These are phyloP conservation scores for Lamprologus speciosus DNA, from an alignment of 2,113 vertebrate species.

Conservation along the genomic window DNA sequence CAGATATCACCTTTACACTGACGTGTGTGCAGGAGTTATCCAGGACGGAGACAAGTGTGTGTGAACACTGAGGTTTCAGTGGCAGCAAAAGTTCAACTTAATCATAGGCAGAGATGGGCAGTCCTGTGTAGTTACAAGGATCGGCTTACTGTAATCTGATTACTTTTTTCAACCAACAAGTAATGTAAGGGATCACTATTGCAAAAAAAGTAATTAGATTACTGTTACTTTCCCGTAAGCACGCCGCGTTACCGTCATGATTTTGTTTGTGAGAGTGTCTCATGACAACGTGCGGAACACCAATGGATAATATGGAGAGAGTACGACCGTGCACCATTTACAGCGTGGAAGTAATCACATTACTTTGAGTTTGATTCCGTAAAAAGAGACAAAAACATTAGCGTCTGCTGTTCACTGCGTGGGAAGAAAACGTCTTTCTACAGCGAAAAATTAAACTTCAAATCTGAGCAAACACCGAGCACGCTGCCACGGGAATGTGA, in stretches of 20 bases:
- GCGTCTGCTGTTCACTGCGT: rapidly evolving
- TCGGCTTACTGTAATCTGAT: background rate
- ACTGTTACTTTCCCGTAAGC: background rate
- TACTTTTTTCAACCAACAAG: rapidly evolving
- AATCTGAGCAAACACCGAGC: background rate
- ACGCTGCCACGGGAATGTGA: background rate
- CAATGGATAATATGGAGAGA: background rate
- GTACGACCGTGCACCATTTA: rapidly evolving
- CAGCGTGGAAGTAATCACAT: rapidly evolving
- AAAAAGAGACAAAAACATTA: background rate
- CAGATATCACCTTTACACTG: background rate
- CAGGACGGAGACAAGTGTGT: background rate
- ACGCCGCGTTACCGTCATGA: background rate
- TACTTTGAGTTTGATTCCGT: background rate
- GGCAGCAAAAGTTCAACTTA: background rate
- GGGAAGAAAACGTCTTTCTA: rapidly evolving
- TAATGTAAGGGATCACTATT: background rate
- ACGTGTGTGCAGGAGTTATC: background rate
- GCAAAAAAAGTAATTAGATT: background rate
- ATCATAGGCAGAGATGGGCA: background rate
- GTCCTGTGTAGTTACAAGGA: background rate
- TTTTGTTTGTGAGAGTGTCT: background rate
- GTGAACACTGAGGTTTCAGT: background rate
- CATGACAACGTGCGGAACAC: rapidly evolving
- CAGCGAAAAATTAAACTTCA: background rate